A percentile compares a stretch with the other conserved stretches of the same genome.
Conservation (phyloP, 2,113 vertebrate species). For the Poicephalus meyeri region DNA sequence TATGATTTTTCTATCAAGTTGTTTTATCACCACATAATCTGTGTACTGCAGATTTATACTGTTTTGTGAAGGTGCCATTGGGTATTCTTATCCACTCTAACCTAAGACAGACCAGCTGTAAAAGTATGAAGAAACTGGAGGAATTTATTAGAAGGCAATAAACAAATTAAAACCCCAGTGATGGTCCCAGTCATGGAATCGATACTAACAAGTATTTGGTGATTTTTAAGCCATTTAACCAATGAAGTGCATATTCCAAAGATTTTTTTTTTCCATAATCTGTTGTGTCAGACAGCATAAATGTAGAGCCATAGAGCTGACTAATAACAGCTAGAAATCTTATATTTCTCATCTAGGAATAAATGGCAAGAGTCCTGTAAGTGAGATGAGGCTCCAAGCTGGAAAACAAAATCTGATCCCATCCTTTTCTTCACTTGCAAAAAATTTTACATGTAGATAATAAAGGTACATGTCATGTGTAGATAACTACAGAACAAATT, state of each 20-base stretch:
- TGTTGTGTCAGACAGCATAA: background rate
- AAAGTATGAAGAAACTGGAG: background rate
- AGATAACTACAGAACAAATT: background rate
- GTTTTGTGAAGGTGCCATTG: background rate
- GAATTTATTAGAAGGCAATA: background rate
- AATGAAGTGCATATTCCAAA: background rate
- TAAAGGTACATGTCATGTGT: background rate
- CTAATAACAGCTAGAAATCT: background rate
- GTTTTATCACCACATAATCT: background rate
- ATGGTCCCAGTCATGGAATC: background rate
- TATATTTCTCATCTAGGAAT: background rate
- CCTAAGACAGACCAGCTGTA: background rate
- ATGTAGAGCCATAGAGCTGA: background rate
- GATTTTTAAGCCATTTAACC: background rate
- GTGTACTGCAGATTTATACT: background rate
- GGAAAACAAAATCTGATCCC: background rate
- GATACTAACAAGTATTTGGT: background rate
- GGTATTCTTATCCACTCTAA: background rate
- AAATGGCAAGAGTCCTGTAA: background rate
- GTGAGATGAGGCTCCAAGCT: background rate
- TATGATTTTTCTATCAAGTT: background rate
- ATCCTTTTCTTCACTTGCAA: background rate
- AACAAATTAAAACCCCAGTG: background rate
- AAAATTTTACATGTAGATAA: background rate
- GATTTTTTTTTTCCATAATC: background rate